Base-by-base conservation (phyloP, 1,140 invertebrate species). In the Stegodyphus mimosarum region DNA sequence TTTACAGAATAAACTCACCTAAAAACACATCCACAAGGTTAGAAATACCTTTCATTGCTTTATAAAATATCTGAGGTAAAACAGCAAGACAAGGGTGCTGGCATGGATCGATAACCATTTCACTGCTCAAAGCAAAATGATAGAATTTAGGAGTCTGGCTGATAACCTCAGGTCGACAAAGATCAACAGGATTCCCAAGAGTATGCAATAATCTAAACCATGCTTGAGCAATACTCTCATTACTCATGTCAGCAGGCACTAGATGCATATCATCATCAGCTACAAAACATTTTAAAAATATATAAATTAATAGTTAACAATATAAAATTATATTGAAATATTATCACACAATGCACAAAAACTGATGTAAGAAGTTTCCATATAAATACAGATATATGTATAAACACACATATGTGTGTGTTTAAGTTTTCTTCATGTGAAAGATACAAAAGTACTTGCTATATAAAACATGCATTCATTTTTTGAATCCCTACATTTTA, bases 121-220 rank as follows among this genome's bases (percentile, higher is more conserved):
- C 90, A 83, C 90, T 91, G 49, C 90, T 90, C 71, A 92, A 89
- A 10, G 91, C 90, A 86, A 90, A 90, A 87, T 92, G 91, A 10
- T 96, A 90, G 89, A 97, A 97, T 87, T 95, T 94, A 63, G 94
- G 95, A 0, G 96, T 96, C 89, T 96, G 95, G 86, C 95, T 95
- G 86, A 97, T 95, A 63, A 96, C 93, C 87, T 95, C 93, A 0
- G 96, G 95, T 51, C 95, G 93, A 88, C 96, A 96, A 72, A 99
- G 91, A 88, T 97, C 96, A 0, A 97, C 95, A 0, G 98, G 98
- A 91, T 98, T 98, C 48, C 97, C 97, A 86, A 98, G 93, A 55
- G 95, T 96, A 88, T 98, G 96, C 60, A 99, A 91, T 88, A 99
- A 94, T 83, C 97, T 93, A 91, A 97, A 99, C 97, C 97, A 99